These are phyloP conservation scores for Psix sp. DNA, from an alignment of 1,140 invertebrate genomes.

Conservation along the genomic window DNA sequence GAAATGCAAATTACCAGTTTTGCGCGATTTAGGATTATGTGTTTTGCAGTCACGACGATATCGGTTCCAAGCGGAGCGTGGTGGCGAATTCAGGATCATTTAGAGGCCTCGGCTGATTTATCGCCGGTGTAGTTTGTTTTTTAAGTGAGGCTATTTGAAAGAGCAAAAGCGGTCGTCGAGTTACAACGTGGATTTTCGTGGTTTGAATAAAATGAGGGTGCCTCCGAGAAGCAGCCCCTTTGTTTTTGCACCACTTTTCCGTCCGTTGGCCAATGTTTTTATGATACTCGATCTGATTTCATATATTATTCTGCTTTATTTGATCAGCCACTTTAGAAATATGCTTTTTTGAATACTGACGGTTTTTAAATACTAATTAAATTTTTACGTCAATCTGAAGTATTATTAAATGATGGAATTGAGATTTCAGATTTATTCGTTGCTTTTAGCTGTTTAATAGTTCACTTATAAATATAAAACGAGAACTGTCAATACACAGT, in stretches of 20 bases:
- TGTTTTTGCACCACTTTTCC: conserved; percentile 35
- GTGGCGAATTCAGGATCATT: conserved; percentile 43
- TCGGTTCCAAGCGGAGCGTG: conserved; percentile 18
- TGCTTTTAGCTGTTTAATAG: too few species aligned
- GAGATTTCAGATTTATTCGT: too few species aligned
- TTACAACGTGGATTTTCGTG: conserved; percentile 43
- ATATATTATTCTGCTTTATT: conserved; percentile 15
- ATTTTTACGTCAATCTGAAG: too few species aligned
- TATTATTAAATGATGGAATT: too few species aligned
- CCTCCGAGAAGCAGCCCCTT: conserved; percentile 8
- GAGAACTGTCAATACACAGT: too few species aligned
- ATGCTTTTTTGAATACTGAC: too few species aligned
- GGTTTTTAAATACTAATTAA: too few species aligned
- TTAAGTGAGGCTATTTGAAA: conserved; percentile 42
- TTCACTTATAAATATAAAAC: too few species aligned
- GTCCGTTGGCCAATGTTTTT: conserved; percentile 29
- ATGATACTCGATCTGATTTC: conserved; percentile 37
- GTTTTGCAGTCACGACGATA: conserved; percentile 16
- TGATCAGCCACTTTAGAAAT: background rate
- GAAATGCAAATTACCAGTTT: conserved; percentile 15
- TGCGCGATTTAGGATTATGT: conserved; percentile 5
- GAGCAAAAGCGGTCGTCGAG: conserved; percentile 10
- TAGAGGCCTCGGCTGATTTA: conserved; percentile 34
- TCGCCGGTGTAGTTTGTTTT: conserved; percentile 41
- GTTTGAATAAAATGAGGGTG: conserved; percentile 54